phyloP scores from a whole-genome alignment of 1,140 invertebrate species.

The Mycetomoellerius zeteki region DNA sequence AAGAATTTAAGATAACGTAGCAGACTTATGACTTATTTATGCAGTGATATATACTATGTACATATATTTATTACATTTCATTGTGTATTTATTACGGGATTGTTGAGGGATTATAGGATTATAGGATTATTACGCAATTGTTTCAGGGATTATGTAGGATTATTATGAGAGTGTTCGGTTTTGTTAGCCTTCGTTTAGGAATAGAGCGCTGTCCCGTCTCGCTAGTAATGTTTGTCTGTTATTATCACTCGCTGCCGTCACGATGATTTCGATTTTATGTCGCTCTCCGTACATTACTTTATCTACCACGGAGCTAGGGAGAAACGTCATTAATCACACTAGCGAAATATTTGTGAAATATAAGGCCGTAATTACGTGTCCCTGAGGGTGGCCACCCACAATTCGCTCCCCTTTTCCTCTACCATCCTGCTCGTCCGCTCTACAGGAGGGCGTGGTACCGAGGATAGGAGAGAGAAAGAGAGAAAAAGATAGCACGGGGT shows the following conservation, averaged over 20 bases:
- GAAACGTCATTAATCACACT: conserved; percentile 83
- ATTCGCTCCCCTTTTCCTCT: conserved; percentile 7
- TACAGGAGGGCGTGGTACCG: conserved; percentile 32
- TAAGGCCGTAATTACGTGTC: conserved; percentile 80
- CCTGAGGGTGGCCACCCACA: conserved; percentile 26
- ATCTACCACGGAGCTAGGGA: conserved; percentile 56
- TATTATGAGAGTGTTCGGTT: conserved; percentile 14
- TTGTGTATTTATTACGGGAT: conserved; percentile 2
- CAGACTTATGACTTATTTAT: not conserved
- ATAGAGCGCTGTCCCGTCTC: not conserved
- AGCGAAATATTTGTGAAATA: conserved; percentile 76
- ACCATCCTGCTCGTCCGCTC: too few relatives aligned
- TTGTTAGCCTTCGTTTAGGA: not conserved
- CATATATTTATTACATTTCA: not conserved
- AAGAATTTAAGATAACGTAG: not conserved
- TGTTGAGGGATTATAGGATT: conserved; percentile 16
- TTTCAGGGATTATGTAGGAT: conserved; percentile 8
- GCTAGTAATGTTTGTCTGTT: not conserved
- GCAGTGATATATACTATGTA: not conserved
- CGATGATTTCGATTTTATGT: conserved; percentile 71
- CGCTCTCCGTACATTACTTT: conserved; percentile 32
- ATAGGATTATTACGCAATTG: conserved; percentile 23
- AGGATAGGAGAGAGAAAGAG: not conserved
- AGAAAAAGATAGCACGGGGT: conserved; percentile 11
- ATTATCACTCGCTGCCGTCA: conserved; percentile 9